Percentiles rank a stretch among this genome's conserved stretches.
Conservation (phyloP, 2,797 vertebrate genomes). For the Manis pentadactyla region DNA sequence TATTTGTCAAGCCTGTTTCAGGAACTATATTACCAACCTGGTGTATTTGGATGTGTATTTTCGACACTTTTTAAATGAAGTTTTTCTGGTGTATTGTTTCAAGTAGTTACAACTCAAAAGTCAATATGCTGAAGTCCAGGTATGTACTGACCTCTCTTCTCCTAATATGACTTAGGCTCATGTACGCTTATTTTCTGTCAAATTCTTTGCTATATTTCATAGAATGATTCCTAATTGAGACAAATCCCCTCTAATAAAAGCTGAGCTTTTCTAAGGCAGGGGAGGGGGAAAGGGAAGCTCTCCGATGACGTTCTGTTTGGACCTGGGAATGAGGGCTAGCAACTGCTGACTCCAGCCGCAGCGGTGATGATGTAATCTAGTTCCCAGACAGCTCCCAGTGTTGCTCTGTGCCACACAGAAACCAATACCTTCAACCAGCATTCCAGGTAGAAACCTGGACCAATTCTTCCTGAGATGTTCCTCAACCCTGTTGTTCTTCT, state of each 20-base stretch:
- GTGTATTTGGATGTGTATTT: background rate
- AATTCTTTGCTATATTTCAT: background rate
- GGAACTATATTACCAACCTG: background rate
- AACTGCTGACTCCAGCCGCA: background rate
- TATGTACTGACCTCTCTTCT: background rate
- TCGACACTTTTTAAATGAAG: background rate
- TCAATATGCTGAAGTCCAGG: too few relatives aligned
- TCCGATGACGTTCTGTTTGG: background rate
- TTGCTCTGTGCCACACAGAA: background rate
- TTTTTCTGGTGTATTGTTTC: background rate
- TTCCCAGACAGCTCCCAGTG: background rate
- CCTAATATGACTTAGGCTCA: background rate
- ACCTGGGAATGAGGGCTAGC: background rate
- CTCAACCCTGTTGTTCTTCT: background rate
- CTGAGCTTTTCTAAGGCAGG: background rate
- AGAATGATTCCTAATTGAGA: background rate
- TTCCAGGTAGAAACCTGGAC: background rate
- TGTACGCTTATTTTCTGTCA: background rate
- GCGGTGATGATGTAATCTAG: fast-evolving
- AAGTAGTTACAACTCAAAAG: background rate
- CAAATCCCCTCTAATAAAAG: background rate
- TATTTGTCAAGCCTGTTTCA: background rate
- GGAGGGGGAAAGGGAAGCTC: background rate
- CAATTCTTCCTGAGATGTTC: background rate
- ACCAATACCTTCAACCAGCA: background rate